A percentile compares a stretch with the other conserved stretches of the same genome.
These are phyloP conservation scores for Hemiscyllium ocellatum DNA, from an alignment of 2,113 vertebrate species.

Conservation along the genomic window DNA sequence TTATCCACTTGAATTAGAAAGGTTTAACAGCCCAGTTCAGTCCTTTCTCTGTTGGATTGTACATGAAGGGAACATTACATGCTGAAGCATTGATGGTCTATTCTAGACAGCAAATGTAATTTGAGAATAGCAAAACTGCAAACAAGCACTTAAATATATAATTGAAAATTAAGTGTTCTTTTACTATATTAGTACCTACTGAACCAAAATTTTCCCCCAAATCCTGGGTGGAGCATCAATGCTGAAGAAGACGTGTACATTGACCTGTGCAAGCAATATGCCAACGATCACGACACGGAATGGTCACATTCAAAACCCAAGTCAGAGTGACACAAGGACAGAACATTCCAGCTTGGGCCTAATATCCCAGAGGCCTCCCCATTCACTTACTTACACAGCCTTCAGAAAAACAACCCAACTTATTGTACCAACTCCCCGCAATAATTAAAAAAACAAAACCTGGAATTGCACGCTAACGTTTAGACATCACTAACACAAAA, in stretches of 20 bases:
- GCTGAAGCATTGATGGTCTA: not conserved
- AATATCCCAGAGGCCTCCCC: not conserved
- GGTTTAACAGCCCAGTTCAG: not conserved
- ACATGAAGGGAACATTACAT: not conserved
- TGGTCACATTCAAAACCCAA: not conserved
- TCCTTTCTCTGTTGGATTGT: not conserved
- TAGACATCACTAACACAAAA: not conserved
- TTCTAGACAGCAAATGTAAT: not conserved
- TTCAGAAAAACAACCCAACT: not conserved
- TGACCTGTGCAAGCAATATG: not conserved
- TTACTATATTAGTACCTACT: not conserved
- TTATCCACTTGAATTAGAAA: not conserved
- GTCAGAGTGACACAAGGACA: not conserved
- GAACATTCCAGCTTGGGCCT: conserved; percentile 29
- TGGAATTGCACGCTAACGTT: no score
- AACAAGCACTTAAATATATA: not conserved
- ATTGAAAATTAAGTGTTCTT: not conserved
- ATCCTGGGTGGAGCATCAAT: not conserved
- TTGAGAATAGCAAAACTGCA: not conserved
- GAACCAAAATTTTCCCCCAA: not conserved
- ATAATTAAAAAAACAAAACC: no score
- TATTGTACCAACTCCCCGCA: accelerated
- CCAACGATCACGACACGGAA: not conserved
- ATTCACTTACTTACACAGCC: conserved; percentile 39
- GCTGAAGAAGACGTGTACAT: not conserved